Base-by-base conservation (phyloP, 2,113 vertebrate genomes). In the Euleptes europaea region DNA sequence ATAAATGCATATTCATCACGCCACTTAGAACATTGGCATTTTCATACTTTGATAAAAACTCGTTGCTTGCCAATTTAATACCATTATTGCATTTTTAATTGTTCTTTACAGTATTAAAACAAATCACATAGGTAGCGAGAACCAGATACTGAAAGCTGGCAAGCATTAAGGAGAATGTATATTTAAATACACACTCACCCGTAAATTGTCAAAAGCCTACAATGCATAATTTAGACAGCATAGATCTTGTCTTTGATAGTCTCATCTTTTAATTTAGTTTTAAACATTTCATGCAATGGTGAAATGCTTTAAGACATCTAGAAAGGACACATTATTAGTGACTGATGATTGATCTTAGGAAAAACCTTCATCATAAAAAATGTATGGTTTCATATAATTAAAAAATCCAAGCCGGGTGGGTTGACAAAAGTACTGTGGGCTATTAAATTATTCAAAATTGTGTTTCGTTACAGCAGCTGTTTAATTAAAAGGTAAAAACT, bases 401-500 rank as follows among this genome's bases (percentile, higher is more conserved):
- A 95, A 96, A 96, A 94, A 92, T 90, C 90, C 78, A 94, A 93
- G 90, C 72, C 72, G 84, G 92, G 84, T 84, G 77, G 91, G 91
- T 91, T 94, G 93, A 94, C 92, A 92, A 91, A 94, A 96, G 93
- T 94, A 95, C 93, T 94, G 92, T 88, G 82, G 85, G 92, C 92
- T 95, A 88, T 94, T 97, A 96, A 97, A 97, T 97, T 96, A 97
- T 97, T 97, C 91, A 97, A 90, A 95, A 95, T 94, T 92, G 90
- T 95, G 94, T 95, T 95, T 96, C 94, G 91, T 88, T 78, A 94
- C 89, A 95, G 93, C 94, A 95, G 94, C 94, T 96, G 95, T 95
- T 96, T 97, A 97, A 97, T 97, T 97, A 96, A 97, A 97, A 96
- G 96, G 95, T 96, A 97, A 93, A 96, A 96, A 96, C 94, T 95